phyloP scores from a whole-genome alignment of 1,140 invertebrate genomes.

The Prorops nasuta region DNA sequence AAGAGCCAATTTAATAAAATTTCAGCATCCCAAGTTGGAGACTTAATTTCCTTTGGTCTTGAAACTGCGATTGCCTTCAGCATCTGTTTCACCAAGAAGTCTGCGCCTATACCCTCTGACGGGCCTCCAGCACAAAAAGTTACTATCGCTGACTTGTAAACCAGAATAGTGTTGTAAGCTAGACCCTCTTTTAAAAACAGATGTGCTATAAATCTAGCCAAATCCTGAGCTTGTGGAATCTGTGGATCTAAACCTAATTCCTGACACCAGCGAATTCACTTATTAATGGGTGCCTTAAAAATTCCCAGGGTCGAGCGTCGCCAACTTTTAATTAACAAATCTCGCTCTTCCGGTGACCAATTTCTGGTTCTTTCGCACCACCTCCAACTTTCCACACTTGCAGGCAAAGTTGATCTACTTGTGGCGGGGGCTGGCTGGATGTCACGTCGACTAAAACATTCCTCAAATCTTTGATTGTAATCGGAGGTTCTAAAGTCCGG shows the following conservation, averaged over 20 bases:
- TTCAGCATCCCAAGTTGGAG: conserved; percentile 15
- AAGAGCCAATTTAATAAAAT: conserved; percentile 13
- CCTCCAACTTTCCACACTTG: conserved; percentile 22
- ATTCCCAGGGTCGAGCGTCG: conserved; percentile 5
- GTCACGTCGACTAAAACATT: conserved; percentile 8
- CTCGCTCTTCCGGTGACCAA: conserved; percentile 8
- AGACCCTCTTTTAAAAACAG: conserved; percentile 7
- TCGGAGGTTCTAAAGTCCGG: conserved; percentile 6
- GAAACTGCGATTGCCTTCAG: conserved; percentile 11
- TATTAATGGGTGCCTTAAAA: conserved; percentile 8
- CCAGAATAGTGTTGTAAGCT: conserved; percentile 31
- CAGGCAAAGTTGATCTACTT: conserved; percentile 14
- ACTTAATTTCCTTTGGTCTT: conserved; percentile 3
- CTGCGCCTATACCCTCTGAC: background rate
- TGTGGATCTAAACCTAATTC: background rate
- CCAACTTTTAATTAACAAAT: conserved; percentile 3
- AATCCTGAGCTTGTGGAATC: background rate
- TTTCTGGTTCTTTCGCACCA: conserved; percentile 2
- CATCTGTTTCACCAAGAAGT: conserved; percentile 15
- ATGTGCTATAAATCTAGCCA: background rate
- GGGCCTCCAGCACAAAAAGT: conserved; percentile 27
- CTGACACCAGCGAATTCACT: conserved; percentile 9
- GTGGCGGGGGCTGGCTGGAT: conserved; percentile 11
- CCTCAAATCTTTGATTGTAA: conserved; percentile 5
- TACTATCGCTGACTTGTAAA: conserved; percentile 36